Base-by-base conservation (phyloP, 2,888 invertebrate species). In the Neelides folsomi region DNA sequence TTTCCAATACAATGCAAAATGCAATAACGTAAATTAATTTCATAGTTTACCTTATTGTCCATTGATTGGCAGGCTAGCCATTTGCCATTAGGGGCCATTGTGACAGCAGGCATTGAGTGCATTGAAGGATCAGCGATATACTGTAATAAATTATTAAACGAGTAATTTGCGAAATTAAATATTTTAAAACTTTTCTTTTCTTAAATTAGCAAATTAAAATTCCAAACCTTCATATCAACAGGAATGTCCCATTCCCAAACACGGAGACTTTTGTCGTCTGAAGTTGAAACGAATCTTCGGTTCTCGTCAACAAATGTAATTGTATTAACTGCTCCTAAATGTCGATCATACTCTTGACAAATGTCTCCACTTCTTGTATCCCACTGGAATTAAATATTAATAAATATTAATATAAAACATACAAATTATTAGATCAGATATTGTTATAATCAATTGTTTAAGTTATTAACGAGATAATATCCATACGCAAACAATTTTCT, bases 221-320 rank as follows among this genome's bases (percentile, higher is more conserved):
- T n/a, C n/a, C n/a, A n/a, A n/a, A n/a, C 27, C 27, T 99, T 99
- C 86, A 98, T 98, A 71, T 99, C 98, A 1, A 98, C 98, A 0
- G 90, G 90, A 66, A 90, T 90, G 69, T 90, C 89, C 97, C 98
- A 98, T 76, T 99, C 98, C 98, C 98, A 99, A 45, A 99, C 94
- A 48, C 98, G 76, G 63, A 99, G 76, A 69, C 93, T 94, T 73
- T 99, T 99, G 71, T 99, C 98, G 70, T 99, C 98, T 0, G 97
- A 97, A 0, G 98, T 97, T 13, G 97, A 93, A 3, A 97, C 95
- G 72, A 99, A 98, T 65, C 98, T 74, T 20, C 97, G 75, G 74
- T 97, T 97, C 67, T 95, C 93, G 71, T 99, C 98, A 1, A 99
- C 95, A 72, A 99, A 99, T 0, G 98, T 98, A 66, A 99, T 95